Percentiles rank a stretch among this genome's conserved stretches.
phyloP scores from a whole-genome alignment of 2,888 invertebrate species.

The Drosophila prostipennis region DNA sequence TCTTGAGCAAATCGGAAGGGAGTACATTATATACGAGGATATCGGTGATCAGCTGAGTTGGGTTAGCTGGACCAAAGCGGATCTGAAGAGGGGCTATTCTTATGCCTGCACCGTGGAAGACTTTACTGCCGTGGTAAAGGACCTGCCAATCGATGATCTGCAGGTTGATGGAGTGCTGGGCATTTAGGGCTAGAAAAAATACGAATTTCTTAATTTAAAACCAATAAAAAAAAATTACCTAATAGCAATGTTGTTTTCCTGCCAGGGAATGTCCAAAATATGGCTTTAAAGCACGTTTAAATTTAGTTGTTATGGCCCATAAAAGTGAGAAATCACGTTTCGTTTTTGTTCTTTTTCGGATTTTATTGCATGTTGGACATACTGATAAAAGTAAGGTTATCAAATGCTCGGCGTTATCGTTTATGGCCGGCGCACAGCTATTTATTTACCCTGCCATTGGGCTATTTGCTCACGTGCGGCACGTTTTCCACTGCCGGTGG shows the following conservation, averaged over 20 bases:
- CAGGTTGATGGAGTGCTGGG: constrained; percentile 68
- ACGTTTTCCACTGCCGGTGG: constrained; percentile 38
- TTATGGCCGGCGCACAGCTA: constrained; percentile 37
- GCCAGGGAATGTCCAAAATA: not conserved
- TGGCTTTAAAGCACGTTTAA: constrained; percentile 15
- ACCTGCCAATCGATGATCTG: constrained; percentile 68
- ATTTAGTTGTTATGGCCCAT: constrained; percentile 27
- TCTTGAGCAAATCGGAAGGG: constrained; percentile 59
- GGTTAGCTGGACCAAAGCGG: constrained; percentile 74
- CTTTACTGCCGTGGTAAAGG: constrained; percentile 65
- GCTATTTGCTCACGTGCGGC: constrained; percentile 50
- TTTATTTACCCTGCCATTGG: constrained; percentile 33
- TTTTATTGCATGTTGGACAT: constrained; percentile 44
- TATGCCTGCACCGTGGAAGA: constrained; percentile 79
- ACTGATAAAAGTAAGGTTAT: constrained; percentile 38
- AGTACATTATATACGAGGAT: constrained; percentile 78
- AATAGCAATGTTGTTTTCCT: constrained; percentile 8
- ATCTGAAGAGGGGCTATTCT: constrained; percentile 72
- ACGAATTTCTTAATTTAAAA: constrained; percentile 30
- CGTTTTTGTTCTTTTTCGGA: constrained; percentile 31
- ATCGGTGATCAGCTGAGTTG: constrained; percentile 71
- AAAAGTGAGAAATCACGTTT: constrained; percentile 33
- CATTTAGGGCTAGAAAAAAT: constrained; percentile 12
- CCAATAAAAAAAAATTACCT: constrained; percentile 19
- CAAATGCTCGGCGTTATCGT: constrained; percentile 28